A percentile compares a stretch with the other conserved stretches of the same genome.
Evolutionary conservation across 1,140 invertebrate genomes (phyloP).

Genomic region (Semibalanus balanoides): DNA sequence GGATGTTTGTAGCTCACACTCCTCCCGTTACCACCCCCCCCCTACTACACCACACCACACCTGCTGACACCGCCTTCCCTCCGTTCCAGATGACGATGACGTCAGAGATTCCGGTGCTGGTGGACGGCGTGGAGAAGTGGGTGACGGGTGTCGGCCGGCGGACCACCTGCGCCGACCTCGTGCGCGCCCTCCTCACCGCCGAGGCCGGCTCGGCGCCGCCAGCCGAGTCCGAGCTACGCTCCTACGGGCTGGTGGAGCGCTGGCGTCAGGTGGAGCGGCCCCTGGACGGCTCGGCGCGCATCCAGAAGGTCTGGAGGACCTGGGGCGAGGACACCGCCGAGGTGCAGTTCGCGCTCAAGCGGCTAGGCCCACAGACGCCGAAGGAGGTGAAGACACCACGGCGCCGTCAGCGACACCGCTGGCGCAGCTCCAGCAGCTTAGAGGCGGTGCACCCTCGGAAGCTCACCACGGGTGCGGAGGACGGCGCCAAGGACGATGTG

Average conservation of each 20-base stretch:
- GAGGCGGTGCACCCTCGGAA: slow-evolving; percentile 6
- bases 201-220: slow-evolving; percentile 26
- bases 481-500: slow-evolving; percentile 15
- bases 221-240: slow-evolving; percentile 22
- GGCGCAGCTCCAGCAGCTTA: slow-evolving; percentile 3
- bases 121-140: slow-evolving; percentile 57
- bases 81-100: not conserved
- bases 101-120: slow-evolving; percentile 55
- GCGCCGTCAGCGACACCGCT: slow-evolving; percentile 21
- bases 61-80: not conserved
- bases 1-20: too few relatives aligned
- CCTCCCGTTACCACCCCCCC: too few relatives aligned
- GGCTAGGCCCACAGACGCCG: slow-evolving; percentile 22
- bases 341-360: slow-evolving; percentile 38
- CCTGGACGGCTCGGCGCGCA: slow-evolving; percentile 46
- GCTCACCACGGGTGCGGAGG: slow-evolving; percentile 11
- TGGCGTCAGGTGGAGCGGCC: slow-evolving; percentile 49
- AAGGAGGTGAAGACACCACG: slow-evolving; percentile 21
- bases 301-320: slow-evolving; percentile 49
- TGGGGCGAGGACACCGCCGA: slow-evolving; percentile 53
- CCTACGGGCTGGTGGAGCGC: slow-evolving; percentile 29
- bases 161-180: slow-evolving; percentile 62
- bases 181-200: slow-evolving; percentile 45
- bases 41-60: too few relatives aligned
- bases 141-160: slow-evolving; percentile 54